A percentile compares a stretch with the other conserved stretches of the same genome.
Evolutionary conservation across 2,888 invertebrate species (phyloP).

Genomic region (Creontiades dilutus): DNA sequence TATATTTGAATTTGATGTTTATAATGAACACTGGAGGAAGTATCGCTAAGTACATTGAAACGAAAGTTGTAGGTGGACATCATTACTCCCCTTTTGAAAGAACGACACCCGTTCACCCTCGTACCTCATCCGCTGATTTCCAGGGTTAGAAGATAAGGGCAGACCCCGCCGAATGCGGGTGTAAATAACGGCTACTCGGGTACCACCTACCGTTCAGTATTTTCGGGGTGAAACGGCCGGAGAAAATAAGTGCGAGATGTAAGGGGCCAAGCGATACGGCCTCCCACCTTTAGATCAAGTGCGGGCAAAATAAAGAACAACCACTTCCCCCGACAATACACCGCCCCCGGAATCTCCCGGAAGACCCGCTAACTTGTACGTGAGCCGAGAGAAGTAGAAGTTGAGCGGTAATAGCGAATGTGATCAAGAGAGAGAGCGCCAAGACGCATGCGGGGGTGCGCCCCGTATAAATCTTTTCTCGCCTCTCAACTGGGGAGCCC

Average conservation of each 20-base stretch:
- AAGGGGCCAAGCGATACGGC: constrained; percentile 14
- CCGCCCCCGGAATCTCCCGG: neutral
- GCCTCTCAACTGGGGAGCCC: constrained; percentile 4
- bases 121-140: too few species aligned
- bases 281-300: constrained; percentile 13
- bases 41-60: too few species aligned
- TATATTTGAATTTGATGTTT: too few species aligned
- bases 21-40: too few species aligned
- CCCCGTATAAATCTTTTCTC: neutral
- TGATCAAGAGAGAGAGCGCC: constrained; percentile 9
- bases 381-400: constrained; percentile 27
- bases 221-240: too few species aligned
- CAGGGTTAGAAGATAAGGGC: too few species aligned
- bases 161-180: too few species aligned
- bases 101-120: too few species aligned
- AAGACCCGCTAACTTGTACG: constrained; percentile 21
- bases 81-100: too few species aligned
- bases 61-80: too few species aligned
- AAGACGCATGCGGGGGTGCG: neutral
- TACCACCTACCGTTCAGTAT: too few species aligned
- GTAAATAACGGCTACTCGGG: too few species aligned
- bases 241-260: neutral
- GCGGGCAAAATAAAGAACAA: neutral
- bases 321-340: constrained; percentile 30
- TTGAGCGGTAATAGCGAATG: constrained; percentile 26